Evolutionary conservation across 2,888 invertebrate species (phyloP).

Genomic region (Magallana nippona): DNA sequence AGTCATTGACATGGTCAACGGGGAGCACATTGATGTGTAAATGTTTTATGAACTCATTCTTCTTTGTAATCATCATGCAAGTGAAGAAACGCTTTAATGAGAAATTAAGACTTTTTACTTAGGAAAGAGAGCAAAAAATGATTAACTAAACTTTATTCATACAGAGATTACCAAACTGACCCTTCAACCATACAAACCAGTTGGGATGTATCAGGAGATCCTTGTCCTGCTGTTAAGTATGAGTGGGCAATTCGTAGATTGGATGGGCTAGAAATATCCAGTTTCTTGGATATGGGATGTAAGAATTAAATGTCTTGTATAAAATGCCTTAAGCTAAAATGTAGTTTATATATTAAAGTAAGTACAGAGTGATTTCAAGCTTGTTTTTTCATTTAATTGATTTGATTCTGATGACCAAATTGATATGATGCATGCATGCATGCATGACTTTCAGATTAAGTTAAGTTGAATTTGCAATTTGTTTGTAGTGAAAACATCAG

Average conservation of each 20-base stretch:
- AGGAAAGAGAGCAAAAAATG: no score
- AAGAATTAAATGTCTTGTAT: conserved; percentile 22
- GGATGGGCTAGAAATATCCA: conserved; percentile 61
- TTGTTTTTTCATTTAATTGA: no score
- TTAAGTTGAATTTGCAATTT: not conserved
- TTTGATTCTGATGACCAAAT: no score
- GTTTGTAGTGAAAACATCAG: conserved; percentile 59
- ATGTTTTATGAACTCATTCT: conserved; percentile 36
- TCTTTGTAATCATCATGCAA: no score
- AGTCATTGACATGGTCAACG: conserved; percentile 61
- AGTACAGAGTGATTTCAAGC: not conserved
- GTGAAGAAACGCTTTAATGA: no score
- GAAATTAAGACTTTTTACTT: no score
- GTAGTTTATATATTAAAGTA: not conserved
- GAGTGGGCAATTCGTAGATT: conserved; percentile 66
- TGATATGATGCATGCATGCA: no score
- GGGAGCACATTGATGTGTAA: conserved; percentile 64
- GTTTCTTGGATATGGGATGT: conserved; percentile 60
- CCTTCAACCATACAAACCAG: conserved; percentile 57
- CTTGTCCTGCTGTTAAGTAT: conserved; percentile 67
- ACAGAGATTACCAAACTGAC: conserved; percentile 66
- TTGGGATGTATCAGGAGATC: conserved; percentile 71
- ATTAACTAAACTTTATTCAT: conserved; percentile 38
- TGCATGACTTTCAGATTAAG: no score
- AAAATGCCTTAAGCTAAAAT: not conserved